Conservation (phyloP, 1,140 invertebrate species). For the Geopemphigus sp. region DNA sequence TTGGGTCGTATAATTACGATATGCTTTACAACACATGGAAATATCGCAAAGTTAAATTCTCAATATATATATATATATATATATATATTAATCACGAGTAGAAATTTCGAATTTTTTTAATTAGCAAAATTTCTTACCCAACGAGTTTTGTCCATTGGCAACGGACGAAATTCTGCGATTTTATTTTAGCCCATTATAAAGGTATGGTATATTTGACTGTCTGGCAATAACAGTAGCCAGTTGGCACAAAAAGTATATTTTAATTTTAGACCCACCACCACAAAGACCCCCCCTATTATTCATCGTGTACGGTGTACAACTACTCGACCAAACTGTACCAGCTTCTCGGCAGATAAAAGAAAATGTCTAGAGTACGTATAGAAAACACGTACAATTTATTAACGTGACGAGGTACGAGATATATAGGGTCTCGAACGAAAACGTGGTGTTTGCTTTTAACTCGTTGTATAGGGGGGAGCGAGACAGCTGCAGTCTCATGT, state of each 20-base stretch:
- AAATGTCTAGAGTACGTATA: background rate
- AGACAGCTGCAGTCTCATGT: conserved; percentile 39
- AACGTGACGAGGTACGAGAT: background rate
- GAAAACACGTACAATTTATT: background rate
- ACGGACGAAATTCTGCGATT: conserved; percentile 16
- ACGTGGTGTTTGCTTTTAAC: conserved; percentile 24
- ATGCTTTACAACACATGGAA: background rate
- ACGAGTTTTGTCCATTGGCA: conserved; percentile 24
- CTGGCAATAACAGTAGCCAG: conserved; percentile 45
- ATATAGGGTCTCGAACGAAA: conserved; percentile 7
- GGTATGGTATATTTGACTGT: conserved; percentile 41
- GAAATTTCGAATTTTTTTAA: conserved; percentile 17
- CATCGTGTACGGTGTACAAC: background rate
- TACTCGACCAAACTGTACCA: background rate
- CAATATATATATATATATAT: too few species aligned
- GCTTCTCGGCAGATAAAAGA: background rate
- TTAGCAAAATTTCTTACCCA: background rate
- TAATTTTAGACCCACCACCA: conserved; percentile 30
- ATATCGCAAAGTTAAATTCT: background rate
- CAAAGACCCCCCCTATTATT: conserved; percentile 23
- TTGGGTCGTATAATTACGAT: background rate
- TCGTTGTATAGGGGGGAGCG: background rate
- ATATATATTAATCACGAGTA: background rate
- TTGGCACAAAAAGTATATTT: conserved; percentile 37
- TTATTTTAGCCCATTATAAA: conserved; percentile 44